Conservation (phyloP, 1,140 invertebrate species). For the Papilio polyxenes region DNA sequence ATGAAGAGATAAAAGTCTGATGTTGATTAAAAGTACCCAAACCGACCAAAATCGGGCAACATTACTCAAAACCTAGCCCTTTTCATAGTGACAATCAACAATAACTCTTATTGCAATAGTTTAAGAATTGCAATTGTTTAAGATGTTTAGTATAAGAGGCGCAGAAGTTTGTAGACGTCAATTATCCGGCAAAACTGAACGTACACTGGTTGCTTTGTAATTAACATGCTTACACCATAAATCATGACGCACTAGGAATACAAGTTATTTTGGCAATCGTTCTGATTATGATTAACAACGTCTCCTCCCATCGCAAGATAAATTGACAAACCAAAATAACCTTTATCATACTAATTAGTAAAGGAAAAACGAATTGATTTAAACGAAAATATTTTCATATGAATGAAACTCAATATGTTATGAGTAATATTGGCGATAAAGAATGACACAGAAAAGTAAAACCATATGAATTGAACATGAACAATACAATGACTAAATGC, state of each 20-base stretch:
- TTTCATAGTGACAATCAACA: neutral
- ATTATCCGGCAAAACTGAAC: conserved; percentile 29
- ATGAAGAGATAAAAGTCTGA: neutral
- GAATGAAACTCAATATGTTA: conserved; percentile 20
- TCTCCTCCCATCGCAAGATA: conserved; percentile 65
- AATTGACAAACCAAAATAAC: conserved; percentile 73
- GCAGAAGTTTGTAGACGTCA: conserved; percentile 31
- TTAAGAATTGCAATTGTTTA: conserved; percentile 5
- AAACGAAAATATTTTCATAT: neutral
- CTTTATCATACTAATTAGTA: conserved; percentile 59
- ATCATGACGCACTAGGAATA: conserved; percentile 66
- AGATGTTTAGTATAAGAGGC: neutral
- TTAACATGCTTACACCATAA: conserved; percentile 67
- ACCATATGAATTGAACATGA: neutral
- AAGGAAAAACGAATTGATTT: conserved; percentile 40
- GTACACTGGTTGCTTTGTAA: conserved; percentile 54
- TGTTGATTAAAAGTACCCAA: neutral
- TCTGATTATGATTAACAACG: conserved; percentile 70
- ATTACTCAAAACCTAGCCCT: neutral
- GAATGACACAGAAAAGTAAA: conserved; percentile 5
- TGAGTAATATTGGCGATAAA: neutral
- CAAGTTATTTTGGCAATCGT: conserved; percentile 76
- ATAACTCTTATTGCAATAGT: neutral
- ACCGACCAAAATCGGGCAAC: neutral
- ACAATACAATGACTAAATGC: conserved; percentile 15